Evolutionary conservation across 2,888 invertebrate species (phyloP), one percentile per base, ranked within the genome.

Genomic region (Drosophila ustulata): DNA sequence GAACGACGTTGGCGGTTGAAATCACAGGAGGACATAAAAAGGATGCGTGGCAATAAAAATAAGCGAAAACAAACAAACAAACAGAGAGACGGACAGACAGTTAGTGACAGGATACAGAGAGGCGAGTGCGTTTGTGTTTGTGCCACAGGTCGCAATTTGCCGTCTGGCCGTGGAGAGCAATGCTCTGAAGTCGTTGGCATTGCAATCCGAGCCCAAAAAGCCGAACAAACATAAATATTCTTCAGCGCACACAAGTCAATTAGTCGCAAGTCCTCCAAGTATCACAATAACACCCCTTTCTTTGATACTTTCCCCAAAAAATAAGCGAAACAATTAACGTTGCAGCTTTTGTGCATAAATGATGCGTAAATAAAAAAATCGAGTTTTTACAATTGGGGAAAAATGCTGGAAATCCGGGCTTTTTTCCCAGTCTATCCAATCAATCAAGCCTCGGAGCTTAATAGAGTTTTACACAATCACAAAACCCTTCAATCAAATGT

Each of bases 11-110:
- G 47, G 59, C 67, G 57, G 58, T 67, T 61, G 68, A 66, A 87
- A 87, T 87, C 84, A 81, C 81, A 78, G 84, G 75, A 77, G 77
- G 75, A 75, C 81, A 82, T 75, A 79, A 82, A 82, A 82, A 71
- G 77, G 82, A 80, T 82, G 80, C 80, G 82, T 75, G 79, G 77
- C 75, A 79, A 86, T 83, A 83, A 86, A 79, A 70, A 79, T 75
- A 77, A 83, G 61, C 84, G 72, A 77, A 77, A 79, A 66, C 73
- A 68, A 79, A 72, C 67, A 62, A 68, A 78, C 58, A 67, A 66
- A 70, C 65, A 71, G 26, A 66, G 59, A 65, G 8, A 50, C 45
- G 13, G 26, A 13, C 13, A 23, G 62, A 66, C 58, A 63, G 45
- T 46, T 53, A 64, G 67, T 30, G 63, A 76, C 75, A 58, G 64